phyloP scores from a whole-genome alignment of 2,113 vertebrate genomes.

The Silurus glanis region DNA sequence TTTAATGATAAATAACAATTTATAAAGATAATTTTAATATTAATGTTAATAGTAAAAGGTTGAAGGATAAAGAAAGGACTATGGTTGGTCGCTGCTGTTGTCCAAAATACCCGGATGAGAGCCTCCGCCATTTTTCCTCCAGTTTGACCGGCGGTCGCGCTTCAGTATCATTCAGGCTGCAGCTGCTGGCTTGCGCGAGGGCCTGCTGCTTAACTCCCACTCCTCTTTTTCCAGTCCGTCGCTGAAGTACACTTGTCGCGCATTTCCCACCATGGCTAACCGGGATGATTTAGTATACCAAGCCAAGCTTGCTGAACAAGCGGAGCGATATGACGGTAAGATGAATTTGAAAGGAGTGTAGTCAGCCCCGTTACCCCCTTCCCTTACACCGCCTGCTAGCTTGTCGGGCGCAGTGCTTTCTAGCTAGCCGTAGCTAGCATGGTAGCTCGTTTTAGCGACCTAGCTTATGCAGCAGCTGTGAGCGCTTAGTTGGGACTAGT shows the following conservation, averaged over 20 bases:
- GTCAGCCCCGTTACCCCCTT: constrained; percentile 48
- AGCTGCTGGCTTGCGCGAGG: constrained; percentile 65
- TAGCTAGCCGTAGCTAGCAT: constrained; percentile 31
- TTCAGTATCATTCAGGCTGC: constrained; percentile 64
- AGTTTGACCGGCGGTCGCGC: constrained; percentile 67
- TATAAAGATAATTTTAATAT: background rate
- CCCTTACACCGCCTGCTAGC: constrained; percentile 16
- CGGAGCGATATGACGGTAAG: constrained; percentile 96
- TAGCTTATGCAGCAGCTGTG: constrained; percentile 14
- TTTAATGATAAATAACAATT: background rate
- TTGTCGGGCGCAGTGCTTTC: constrained; percentile 23
- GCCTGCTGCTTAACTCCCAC: constrained; percentile 60
- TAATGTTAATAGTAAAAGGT: background rate
- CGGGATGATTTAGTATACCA: constrained; percentile 92
- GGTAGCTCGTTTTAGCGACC: constrained; percentile 30
- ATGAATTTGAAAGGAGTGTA: constrained; percentile 27
- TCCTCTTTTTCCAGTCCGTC: constrained; percentile 61
- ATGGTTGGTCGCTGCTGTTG: constrained; percentile 15
- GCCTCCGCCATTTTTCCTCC: constrained; percentile 71
- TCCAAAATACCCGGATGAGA: constrained; percentile 49
- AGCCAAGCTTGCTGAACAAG: constrained; percentile 97
- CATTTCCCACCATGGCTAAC: constrained; percentile 83
- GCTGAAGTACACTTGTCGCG: constrained; percentile 69
- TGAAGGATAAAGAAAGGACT: background rate
- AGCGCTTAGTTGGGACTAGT: background rate